Base-by-base conservation (phyloP, 2,797 vertebrate species). In the Sebastes paucispinis region DNA sequence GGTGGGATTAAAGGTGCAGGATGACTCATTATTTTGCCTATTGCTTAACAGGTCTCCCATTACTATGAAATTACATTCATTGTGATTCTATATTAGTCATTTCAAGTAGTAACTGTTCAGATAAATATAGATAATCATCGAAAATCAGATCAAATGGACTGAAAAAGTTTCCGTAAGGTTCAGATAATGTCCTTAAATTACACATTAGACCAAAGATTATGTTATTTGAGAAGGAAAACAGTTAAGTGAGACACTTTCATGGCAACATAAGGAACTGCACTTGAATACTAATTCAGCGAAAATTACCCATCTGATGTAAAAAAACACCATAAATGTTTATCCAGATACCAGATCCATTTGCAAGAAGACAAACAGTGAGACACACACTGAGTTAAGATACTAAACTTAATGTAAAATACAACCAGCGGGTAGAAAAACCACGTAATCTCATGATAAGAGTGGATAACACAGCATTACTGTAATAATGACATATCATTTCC, bases 11-110 rank as follows among this genome's bases (percentile, higher is more conserved):
- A 89, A 91, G 88, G 86, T 85, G 74, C 75, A 29, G 55, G 72
- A 69, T 86, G 88, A 90, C 68, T 92, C 87, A 83, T 84, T 85
- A 81, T 85, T 88, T 77, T 83, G 75, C 73, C 74, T 82, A 32
- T 84, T 88, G 80, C 87, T 86, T 72, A 89, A 91, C 79, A 88
- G 59, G 76, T 69, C 79, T 72, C 8, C 36, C 60, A 34, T 81
- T 82, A 83, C 81, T 81, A 82, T 82, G 63, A 77, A 75, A 85
- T 82, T 52, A 77, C 57, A 73, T 24, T 70, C 34, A 25, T 55
- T 57, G 34, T 50, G 77, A 57, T 80, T 85, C 60, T 50, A 12
- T 67, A 78, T 70, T 70, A 54, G 60, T 81, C 73, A 14, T 73
- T 77, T 71, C 36, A 34, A 50, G 71, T 12, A 10, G 65, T 81